phyloP scores from a whole-genome alignment of 2,113 vertebrate species.

The Microcebus tavaratra region DNA sequence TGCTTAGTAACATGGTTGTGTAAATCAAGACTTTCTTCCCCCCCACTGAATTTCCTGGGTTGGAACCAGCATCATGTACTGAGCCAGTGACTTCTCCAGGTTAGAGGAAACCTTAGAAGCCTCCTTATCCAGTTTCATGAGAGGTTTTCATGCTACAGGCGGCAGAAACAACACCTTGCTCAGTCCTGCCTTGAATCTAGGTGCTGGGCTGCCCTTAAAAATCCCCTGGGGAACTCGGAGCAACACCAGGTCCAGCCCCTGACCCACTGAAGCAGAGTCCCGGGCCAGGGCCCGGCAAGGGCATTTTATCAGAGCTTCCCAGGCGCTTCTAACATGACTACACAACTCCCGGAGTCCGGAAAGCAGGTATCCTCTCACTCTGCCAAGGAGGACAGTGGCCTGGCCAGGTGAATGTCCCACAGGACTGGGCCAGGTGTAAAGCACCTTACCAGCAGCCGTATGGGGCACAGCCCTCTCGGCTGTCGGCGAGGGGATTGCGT shows the following conservation, averaged over 20 bases:
- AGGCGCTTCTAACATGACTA: background rate
- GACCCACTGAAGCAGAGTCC: background rate
- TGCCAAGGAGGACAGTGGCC: background rate
- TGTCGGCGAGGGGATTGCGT: background rate
- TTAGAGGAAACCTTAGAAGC: background rate
- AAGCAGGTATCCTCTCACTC: background rate
- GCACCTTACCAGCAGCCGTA: accelerated
- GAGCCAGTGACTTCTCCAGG: background rate
- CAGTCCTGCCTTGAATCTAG: background rate
- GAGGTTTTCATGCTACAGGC: background rate
- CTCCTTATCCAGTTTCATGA: background rate
- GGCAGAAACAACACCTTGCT: background rate
- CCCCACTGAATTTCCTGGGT: background rate
- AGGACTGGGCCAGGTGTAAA: background rate
- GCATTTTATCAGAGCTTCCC: background rate
- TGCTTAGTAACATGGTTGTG: background rate
- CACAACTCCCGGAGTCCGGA: background rate
- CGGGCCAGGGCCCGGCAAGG: accelerated
- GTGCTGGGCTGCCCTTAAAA: background rate
- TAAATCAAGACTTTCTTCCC: background rate
- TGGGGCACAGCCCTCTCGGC: background rate
- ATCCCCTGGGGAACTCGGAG: background rate
- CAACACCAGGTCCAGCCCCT: background rate
- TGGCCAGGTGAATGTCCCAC: background rate
- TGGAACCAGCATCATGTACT: background rate